These are phyloP conservation scores for Crocallis elinguaria DNA, from an alignment of 2,888 invertebrate genomes.

Conservation along the genomic window DNA sequence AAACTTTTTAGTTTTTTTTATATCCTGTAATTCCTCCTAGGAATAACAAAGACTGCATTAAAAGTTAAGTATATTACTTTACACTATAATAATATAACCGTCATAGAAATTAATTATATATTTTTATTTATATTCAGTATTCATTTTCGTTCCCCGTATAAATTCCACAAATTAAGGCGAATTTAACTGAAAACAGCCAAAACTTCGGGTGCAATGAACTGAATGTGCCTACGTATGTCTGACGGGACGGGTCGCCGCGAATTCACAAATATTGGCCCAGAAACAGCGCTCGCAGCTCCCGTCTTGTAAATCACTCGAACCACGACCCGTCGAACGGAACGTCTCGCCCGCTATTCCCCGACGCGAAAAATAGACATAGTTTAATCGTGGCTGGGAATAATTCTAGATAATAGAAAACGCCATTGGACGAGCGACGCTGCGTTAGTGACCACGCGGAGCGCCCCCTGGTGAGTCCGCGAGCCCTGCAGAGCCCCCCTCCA, in stretches of 20 bases:
- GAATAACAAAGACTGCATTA: background rate
- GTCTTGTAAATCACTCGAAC: constrained; percentile 74
- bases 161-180: background rate
- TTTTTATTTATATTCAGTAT: background rate
- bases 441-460: constrained; percentile 62
- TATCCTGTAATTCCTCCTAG: too few species aligned
- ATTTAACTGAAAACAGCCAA: constrained; percentile 4
- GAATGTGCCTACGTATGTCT: constrained; percentile 36
- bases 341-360: constrained; percentile 59
- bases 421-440: constrained; percentile 65
- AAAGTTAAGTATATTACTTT: constrained; percentile 9
- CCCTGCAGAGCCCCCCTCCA: constrained; percentile 48
- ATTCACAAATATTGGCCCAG: constrained; percentile 71
- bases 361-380: constrained; percentile 80
- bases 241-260: constrained; percentile 54
- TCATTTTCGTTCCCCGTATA: background rate
- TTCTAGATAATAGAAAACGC: constrained; percentile 71
- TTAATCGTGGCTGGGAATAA: constrained; percentile 74
- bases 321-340: constrained; percentile 63
- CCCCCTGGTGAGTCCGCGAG: constrained; percentile 72
- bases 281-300: constrained; percentile 66
- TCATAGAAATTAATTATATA: too few species aligned
- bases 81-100: background rate
- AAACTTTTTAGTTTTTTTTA: background rate
- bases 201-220: constrained; percentile 67